Evolutionary conservation across 2,888 invertebrate genomes (phyloP).

Genomic region (Neoascia interrupta): DNA sequence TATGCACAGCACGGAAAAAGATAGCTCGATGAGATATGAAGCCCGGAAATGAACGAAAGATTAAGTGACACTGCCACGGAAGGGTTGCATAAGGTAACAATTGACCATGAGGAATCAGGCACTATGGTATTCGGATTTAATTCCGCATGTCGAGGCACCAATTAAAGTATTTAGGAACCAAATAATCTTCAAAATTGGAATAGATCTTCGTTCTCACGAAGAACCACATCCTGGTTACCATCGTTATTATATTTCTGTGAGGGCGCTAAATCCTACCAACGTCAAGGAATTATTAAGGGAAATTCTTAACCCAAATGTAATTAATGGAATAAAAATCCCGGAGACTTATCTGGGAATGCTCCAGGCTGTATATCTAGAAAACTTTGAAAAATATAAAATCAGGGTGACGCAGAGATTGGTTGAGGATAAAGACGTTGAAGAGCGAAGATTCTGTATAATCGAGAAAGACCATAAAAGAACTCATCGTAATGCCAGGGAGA

Average conservation of each 20-base stretch:
- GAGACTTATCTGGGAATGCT: background rate
- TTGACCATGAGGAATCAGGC: background rate
- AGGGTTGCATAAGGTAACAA: background rate
- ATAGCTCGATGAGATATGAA: no score
- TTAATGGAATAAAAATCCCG: background rate
- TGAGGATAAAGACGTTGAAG: background rate
- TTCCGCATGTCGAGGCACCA: no score
- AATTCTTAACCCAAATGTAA: constrained; percentile 4
- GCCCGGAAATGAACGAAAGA: no score
- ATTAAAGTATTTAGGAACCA: no score
- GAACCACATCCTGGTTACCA: no score
- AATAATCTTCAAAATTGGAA: no score
- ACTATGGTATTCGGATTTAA: no score
- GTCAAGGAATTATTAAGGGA: constrained; percentile 13
- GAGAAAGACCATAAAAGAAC: background rate
- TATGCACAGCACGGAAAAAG: background rate
- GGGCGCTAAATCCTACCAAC: no score
- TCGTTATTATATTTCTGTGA: no score
- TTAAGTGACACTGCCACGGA: background rate
- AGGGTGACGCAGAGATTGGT: background rate
- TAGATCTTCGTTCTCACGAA: no score
- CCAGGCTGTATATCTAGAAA: background rate
- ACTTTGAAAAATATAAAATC: background rate
- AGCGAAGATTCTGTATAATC: background rate
- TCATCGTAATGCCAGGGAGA: background rate